Conservation (phyloP, 2,888 invertebrate species). For the Incurvaria masculella region DNA sequence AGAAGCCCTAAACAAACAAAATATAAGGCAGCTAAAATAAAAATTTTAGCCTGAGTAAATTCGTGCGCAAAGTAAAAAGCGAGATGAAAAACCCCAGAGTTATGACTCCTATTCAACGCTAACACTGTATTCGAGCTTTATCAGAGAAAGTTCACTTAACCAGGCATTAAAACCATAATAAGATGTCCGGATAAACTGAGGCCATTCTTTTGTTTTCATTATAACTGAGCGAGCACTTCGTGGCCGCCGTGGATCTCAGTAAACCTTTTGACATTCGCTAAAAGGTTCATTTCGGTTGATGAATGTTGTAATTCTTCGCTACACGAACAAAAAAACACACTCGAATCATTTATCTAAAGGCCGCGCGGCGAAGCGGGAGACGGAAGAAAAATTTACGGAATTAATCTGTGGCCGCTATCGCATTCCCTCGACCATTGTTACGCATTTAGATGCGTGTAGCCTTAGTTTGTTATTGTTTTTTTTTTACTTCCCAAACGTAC, state of each 20-base stretch:
- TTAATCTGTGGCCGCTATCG: slow-evolving; percentile 28
- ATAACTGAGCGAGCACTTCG: slow-evolving; percentile 36
- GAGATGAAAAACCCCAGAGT: neutral
- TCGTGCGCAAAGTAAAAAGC: no score
- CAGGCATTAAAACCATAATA: neutral
- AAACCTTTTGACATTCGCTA: slow-evolving; percentile 50
- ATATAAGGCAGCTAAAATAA: no score
- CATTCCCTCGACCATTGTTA: neutral
- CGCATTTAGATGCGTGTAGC: neutral
- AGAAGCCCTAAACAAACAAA: no score
- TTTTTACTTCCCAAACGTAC: no score
- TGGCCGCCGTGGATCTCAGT: slow-evolving; percentile 32
- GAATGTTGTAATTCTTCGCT: slow-evolving; percentile 46
- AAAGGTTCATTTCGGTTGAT: slow-evolving; percentile 50
- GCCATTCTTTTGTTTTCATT: slow-evolving; percentile 44
- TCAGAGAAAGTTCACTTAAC: neutral
- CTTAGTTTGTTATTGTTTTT: neutral
- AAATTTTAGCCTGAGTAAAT: no score
- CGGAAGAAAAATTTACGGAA: slow-evolving; percentile 40
- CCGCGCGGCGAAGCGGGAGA: slow-evolving; percentile 21
- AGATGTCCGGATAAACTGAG: slow-evolving; percentile 26
- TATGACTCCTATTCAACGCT: neutral
- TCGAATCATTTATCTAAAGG: slow-evolving; percentile 38
- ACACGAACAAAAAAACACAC: slow-evolving; percentile 36
- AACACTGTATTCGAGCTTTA: neutral